Conservation (phyloP, 1,140 invertebrate genomes). For the Lepidurus arcticus region DNA sequence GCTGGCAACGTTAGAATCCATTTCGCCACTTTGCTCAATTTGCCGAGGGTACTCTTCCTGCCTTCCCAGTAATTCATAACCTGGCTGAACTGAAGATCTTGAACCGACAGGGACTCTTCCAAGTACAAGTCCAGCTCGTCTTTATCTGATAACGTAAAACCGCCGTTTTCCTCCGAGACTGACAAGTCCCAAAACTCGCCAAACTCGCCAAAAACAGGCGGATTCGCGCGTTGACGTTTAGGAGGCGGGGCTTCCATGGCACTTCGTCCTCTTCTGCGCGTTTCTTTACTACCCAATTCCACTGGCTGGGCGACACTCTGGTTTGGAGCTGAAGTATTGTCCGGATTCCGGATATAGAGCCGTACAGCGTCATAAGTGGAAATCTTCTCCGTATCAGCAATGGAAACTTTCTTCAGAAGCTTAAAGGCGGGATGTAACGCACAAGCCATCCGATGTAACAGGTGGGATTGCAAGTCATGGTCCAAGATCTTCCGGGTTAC, state of each 20-base stretch:
- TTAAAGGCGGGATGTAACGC: constrained; percentile 32
- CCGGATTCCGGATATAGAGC: constrained; percentile 11
- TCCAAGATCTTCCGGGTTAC: neutral
- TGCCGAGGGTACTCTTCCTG: constrained; percentile 15
- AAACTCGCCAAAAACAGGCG: constrained; percentile 24
- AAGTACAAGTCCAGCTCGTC: constrained; percentile 31
- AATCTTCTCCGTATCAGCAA: constrained; percentile 23
- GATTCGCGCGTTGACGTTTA: constrained; percentile 16
- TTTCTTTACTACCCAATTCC: constrained; percentile 7
- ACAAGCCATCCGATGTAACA: constrained; percentile 27
- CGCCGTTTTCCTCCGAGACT: constrained; percentile 7
- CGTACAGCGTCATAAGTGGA: constrained; percentile 24
- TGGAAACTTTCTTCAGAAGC: constrained; percentile 26
- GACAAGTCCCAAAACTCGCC: constrained; percentile 18
- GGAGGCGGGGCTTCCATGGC: neutral
- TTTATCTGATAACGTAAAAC: neutral
- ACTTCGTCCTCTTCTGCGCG: neutral
- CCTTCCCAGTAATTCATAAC: constrained; percentile 32
- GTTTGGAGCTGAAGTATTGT: neutral
- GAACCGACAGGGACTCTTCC: constrained; percentile 30
- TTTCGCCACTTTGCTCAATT: constrained; percentile 27
- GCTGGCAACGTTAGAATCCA: constrained; percentile 31
- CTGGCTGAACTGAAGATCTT: constrained; percentile 29
- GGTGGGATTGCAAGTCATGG: constrained; percentile 6
- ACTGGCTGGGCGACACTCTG: neutral